Conservation (phyloP, 2,888 invertebrate species). For the Diadegma fenestrale region DNA sequence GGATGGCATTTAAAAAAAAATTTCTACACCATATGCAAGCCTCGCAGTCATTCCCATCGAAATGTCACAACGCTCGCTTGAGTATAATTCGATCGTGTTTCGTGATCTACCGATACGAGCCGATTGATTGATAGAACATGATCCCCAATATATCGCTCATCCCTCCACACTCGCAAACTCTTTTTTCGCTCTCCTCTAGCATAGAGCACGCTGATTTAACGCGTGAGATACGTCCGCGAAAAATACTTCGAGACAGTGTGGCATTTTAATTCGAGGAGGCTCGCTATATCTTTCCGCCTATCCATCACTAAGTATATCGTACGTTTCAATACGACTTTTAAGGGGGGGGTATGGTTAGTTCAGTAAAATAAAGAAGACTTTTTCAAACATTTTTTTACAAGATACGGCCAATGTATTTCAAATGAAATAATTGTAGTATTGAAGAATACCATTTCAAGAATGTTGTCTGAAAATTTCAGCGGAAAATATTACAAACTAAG, state of each 20-base stretch:
- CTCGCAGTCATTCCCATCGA: slow-evolving; percentile 43
- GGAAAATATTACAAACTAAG: too few relatives aligned
- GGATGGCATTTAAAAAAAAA: slow-evolving; percentile 7
- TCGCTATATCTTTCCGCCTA: not conserved
- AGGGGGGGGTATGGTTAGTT: too few relatives aligned
- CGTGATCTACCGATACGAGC: slow-evolving; percentile 50
- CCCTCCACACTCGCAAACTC: not conserved
- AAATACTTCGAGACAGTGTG: slow-evolving; percentile 10
- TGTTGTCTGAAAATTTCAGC: too few relatives aligned
- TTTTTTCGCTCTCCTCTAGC: slow-evolving; percentile 4
- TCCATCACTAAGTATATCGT: not conserved
- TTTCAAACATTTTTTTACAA: too few relatives aligned
- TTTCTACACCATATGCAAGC: slow-evolving; percentile 34
- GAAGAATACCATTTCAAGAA: too few relatives aligned
- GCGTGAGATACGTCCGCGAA: not conserved
- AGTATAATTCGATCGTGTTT: slow-evolving; percentile 60
- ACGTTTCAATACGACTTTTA: not conserved
- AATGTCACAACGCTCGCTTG: slow-evolving; percentile 52
- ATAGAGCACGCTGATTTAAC: slow-evolving; percentile 11
- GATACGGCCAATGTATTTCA: too few relatives aligned
- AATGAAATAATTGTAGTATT: too few relatives aligned
- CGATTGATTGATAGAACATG: slow-evolving; percentile 53
- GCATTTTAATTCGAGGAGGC: slow-evolving; percentile 7
- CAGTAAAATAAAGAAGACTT: too few relatives aligned
- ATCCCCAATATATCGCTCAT: slow-evolving; percentile 18